Conservation (phyloP, 2,888 invertebrate species). For the Taenaris catops region DNA sequence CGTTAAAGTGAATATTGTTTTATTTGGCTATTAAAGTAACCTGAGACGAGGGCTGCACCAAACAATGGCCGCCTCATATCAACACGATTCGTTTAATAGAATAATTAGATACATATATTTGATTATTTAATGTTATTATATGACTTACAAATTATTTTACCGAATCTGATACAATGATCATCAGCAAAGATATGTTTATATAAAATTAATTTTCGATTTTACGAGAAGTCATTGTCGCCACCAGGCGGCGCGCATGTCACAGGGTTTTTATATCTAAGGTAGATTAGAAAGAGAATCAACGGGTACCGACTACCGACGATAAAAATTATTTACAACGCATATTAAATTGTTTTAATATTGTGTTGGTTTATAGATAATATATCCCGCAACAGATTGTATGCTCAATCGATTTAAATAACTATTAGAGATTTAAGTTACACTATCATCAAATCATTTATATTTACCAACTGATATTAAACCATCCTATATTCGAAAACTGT, state of each 20-base stretch:
- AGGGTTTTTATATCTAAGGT: constrained; percentile 76
- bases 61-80: constrained; percentile 44
- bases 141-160: constrained; percentile 22
- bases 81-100: constrained; percentile 42
- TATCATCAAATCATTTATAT: too few species aligned
- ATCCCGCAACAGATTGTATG: constrained; percentile 4
- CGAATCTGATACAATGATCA: too few species aligned
- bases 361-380: too few species aligned
- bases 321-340: constrained; percentile 4
- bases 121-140: constrained; percentile 31
- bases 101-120: constrained; percentile 33
- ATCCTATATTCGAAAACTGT: too few species aligned
- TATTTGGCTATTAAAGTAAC: constrained; percentile 23
- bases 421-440: too few species aligned
- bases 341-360: too few species aligned
- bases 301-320: constrained; percentile 20
- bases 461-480: too few species aligned
- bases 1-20: constrained; percentile 30
- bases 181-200: constrained; percentile 6
- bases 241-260: constrained; percentile 49
- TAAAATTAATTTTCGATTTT: constrained; percentile 14
- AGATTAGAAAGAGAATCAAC: constrained; percentile 54
- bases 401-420: constrained; percentile 8
- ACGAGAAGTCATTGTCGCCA: constrained; percentile 27
- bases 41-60: constrained; percentile 11